Evolutionary conservation across 2,888 invertebrate species (phyloP).

Genomic region (Marasmarcha lunaedactyla): DNA sequence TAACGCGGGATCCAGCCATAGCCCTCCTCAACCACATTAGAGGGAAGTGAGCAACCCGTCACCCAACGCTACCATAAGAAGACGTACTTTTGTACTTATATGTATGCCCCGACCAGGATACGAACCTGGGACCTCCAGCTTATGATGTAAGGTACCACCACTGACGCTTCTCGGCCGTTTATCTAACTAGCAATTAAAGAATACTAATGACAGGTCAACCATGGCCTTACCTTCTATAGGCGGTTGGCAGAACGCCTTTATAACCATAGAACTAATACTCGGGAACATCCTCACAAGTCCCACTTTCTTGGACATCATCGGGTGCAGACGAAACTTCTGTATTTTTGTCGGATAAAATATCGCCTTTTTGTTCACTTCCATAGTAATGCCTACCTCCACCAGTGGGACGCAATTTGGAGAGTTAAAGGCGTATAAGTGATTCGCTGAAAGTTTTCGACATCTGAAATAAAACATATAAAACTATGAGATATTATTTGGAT

Average conservation of each 20-base stretch:
- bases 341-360: constrained; percentile 53
- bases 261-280: constrained; percentile 85
- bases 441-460: constrained; percentile 80
- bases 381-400: constrained; percentile 84
- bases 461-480: constrained; percentile 37
- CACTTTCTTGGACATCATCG: constrained; percentile 84
- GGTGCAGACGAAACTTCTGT: constrained; percentile 77
- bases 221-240: constrained; percentile 76
- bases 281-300: constrained; percentile 91
- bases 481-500: too few species aligned
- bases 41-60: too few species aligned
- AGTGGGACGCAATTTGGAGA: constrained; percentile 90
- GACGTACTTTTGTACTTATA: too few species aligned
- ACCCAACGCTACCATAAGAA: too few species aligned
- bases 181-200: too few species aligned
- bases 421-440: constrained; percentile 82
- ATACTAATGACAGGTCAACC: too few species aligned
- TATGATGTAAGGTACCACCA: too few species aligned
- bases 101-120: too few species aligned
- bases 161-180: too few species aligned
- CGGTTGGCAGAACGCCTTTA: constrained; percentile 78
- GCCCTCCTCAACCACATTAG: too few species aligned
- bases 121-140: too few species aligned
- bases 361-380: constrained; percentile 71
- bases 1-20: too few species aligned